Evolutionary conservation across 2,113 vertebrate species (phyloP).

Genomic region (Bombycilla garrulus): DNA sequence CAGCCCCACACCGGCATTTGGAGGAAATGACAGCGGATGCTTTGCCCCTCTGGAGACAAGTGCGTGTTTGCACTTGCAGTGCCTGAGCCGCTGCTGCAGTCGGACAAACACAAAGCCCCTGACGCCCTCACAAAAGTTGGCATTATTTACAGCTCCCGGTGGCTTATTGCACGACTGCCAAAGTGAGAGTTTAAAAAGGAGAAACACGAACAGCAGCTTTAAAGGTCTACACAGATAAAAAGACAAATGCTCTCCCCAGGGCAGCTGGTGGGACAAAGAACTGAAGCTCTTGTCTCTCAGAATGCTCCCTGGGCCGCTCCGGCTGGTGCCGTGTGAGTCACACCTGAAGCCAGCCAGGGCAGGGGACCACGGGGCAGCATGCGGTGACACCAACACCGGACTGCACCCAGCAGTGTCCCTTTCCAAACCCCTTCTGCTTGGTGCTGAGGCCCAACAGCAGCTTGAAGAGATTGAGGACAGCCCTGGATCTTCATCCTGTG

Average conservation of each 20-base stretch:
- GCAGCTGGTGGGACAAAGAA: neutral
- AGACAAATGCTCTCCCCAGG: neutral
- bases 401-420: fast-evolving
- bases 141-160: neutral
- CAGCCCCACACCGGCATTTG: fast-evolving
- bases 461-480: neutral
- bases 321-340: fast-evolving
- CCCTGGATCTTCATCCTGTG: fast-evolving
- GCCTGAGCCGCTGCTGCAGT: neutral
- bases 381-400: fast-evolving
- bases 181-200: neutral
- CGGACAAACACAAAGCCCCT: neutral
- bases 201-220: neutral
- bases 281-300: neutral
- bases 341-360: neutral
- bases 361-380: fast-evolving
- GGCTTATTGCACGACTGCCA: neutral
- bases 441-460: fast-evolving
- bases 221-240: neutral
- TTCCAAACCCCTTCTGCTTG: neutral
- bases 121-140: neutral
- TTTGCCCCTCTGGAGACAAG: neutral
- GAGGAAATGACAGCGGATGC: fast-evolving
- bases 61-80: neutral
- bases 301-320: fast-evolving